Evolutionary conservation across 1,140 invertebrate species (phyloP).

Genomic region (Fopius arisanus): DNA sequence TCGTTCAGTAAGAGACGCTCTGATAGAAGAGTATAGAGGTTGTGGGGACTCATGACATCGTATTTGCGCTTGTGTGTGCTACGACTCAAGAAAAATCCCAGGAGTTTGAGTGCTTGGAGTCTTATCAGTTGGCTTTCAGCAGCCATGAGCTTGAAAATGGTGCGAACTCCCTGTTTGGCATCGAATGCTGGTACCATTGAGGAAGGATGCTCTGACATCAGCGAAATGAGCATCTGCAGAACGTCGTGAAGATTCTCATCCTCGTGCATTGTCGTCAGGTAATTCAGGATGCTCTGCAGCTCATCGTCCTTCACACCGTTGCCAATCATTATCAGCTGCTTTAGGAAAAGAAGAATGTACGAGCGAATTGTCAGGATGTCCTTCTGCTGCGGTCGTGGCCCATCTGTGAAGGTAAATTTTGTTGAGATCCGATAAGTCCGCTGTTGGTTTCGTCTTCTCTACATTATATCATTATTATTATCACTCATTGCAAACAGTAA

Average conservation of each 20-base stretch:
- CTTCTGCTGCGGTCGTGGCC: slow-evolving; percentile 90
- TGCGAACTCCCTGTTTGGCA: slow-evolving; percentile 93
- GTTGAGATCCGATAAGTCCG: too few species aligned
- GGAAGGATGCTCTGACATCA: slow-evolving; percentile 98
- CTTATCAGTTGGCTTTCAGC: slow-evolving; percentile 95
- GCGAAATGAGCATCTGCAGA: slow-evolving; percentile 92
- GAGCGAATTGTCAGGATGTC: slow-evolving; percentile 93
- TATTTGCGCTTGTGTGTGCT: slow-evolving; percentile 99
- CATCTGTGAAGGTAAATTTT: slow-evolving; percentile 82
- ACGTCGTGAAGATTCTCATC: slow-evolving; percentile 99
- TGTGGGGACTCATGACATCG: slow-evolving; percentile 97
- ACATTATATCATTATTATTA: too few species aligned
- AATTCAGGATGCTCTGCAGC: slow-evolving; percentile 97
- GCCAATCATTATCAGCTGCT: slow-evolving; percentile 96
- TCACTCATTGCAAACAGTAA: too few species aligned
- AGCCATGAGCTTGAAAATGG: slow-evolving; percentile 95
- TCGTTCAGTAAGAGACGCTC: slow-evolving; percentile 91
- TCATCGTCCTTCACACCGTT: slow-evolving; percentile 98
- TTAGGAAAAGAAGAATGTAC: slow-evolving; percentile 94
- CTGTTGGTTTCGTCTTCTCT: too few species aligned
- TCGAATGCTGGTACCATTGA: slow-evolving; percentile 99
- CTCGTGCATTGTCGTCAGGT: slow-evolving; percentile 96
- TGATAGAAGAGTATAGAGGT: slow-evolving; percentile 95
- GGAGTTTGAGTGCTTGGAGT: slow-evolving; percentile 92
- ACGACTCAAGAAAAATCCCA: slow-evolving; percentile 93